phyloP scores from a whole-genome alignment of 2,888 invertebrate species.

The Apoderus coryli region DNA sequence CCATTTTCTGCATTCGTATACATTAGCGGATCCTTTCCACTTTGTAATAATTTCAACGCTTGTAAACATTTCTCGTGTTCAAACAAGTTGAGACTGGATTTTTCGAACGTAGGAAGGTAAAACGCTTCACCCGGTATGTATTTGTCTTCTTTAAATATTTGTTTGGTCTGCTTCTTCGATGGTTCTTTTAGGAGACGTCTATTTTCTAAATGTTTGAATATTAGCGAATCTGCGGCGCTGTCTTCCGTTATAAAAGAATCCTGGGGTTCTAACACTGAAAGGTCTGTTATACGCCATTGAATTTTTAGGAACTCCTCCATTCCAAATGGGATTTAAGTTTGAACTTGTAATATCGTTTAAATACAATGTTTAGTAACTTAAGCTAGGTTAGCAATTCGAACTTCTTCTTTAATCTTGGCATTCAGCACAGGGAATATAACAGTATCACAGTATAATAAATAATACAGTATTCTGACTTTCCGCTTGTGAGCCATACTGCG shows the following conservation, averaged over 20 bases:
- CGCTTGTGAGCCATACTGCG: no score
- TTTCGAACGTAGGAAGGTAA: conserved; percentile 4
- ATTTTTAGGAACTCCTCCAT: conserved; percentile 11
- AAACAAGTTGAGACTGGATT: conserved; percentile 13
- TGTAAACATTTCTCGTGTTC: conserved; percentile 18
- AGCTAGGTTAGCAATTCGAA: no score
- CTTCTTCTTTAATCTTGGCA: no score
- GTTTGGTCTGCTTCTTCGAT: conserved; percentile 6
- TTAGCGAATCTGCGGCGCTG: conserved; percentile 12
- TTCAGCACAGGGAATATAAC: no score
- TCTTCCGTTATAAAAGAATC: conserved; percentile 15
- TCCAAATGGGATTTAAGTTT: no score
- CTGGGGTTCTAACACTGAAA: conserved; percentile 13
- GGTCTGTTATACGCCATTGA: conserved; percentile 13
- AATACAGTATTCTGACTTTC: no score
- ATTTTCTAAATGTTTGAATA: conserved; percentile 16
- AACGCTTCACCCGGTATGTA: conserved; percentile 13
- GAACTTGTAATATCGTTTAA: no score
- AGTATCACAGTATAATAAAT: no score
- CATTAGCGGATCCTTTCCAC: conserved; percentile 13
- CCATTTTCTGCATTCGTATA: conserved; percentile 15
- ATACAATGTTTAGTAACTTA: no score
- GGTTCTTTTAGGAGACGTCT: conserved; percentile 6
- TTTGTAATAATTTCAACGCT: conserved; percentile 18
- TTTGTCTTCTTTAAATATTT: conserved; percentile 10